A percentile compares a stretch with the other conserved stretches of the same genome.
Evolutionary conservation across 1,140 invertebrate species (phyloP).

Genomic region (Agrilus planipennis): DNA sequence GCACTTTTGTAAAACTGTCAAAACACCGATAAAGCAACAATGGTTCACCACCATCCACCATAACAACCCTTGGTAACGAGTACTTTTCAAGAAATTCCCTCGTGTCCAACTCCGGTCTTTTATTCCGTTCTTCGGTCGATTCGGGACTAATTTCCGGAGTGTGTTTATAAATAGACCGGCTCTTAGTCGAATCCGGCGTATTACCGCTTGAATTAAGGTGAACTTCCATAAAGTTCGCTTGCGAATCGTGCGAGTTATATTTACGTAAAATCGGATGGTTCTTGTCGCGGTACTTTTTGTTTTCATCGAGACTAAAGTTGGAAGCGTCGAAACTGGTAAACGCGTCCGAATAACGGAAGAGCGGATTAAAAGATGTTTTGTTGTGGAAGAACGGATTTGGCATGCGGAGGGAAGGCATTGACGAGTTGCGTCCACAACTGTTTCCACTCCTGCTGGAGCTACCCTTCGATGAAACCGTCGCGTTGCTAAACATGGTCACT

Average conservation of each 20-base stretch:
- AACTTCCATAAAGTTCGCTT: conserved; percentile 13
- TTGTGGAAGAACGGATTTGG: conserved; percentile 20
- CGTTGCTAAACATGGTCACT: conserved; percentile 26
- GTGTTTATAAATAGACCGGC: conserved; percentile 7
- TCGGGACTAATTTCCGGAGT: conserved; percentile 17
- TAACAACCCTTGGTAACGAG: conserved; percentile 23
- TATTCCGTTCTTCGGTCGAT: conserved; percentile 12
- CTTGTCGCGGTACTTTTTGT: conserved; percentile 14
- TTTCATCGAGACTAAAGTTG: conserved; percentile 24
- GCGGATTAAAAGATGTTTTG: conserved; percentile 25
- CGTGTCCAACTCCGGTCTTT: conserved; percentile 14
- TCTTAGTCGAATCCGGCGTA: conserved; percentile 22
- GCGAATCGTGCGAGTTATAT: conserved; percentile 26
- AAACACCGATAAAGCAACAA: conserved; percentile 42
- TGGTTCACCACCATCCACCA: conserved; percentile 28
- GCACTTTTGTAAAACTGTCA: conserved; percentile 41
- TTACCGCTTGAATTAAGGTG: conserved; percentile 13
- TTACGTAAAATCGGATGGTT: conserved; percentile 15
- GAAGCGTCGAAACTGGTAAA: conserved; percentile 27
- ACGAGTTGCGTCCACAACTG: conserved; percentile 24
- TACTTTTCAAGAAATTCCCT: conserved; percentile 25
- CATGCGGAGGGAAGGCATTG: conserved; percentile 26
- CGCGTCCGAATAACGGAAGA: conserved; percentile 24
- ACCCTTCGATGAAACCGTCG: conserved; percentile 24
- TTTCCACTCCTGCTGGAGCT: conserved; percentile 19